phyloP scores from a whole-genome alignment of 1,140 invertebrate genomes.

The Drosophila pallidifrons region DNA sequence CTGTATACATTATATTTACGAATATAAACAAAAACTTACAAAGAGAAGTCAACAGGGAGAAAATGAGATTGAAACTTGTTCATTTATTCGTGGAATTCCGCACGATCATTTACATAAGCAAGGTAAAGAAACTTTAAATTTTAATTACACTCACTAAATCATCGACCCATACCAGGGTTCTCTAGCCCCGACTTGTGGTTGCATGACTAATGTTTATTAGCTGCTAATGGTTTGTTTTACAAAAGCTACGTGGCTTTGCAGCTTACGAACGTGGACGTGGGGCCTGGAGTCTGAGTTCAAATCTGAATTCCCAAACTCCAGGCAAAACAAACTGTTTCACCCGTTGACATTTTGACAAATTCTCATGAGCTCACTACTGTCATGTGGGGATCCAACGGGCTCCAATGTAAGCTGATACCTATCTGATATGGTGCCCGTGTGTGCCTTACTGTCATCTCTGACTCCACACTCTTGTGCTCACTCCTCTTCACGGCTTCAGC shows the following conservation, averaged over 20 bases:
- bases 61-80: constrained; percentile 62
- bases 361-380: constrained; percentile 72
- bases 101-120: constrained; percentile 76
- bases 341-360: constrained; percentile 85
- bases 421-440: constrained; percentile 60
- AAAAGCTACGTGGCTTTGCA: constrained; percentile 75
- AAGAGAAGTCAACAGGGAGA: constrained; percentile 8
- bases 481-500: not conserved
- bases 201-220: constrained; percentile 85
- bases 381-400: constrained; percentile 44
- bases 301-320: constrained; percentile 33
- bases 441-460: constrained; percentile 35
- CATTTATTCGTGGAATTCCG: constrained; percentile 78
- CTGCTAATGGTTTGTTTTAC: constrained; percentile 85
- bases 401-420: constrained; percentile 80
- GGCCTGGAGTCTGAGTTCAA: constrained; percentile 18
- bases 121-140: constrained; percentile 76
- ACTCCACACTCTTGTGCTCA: constrained; percentile 15
- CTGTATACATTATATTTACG: constrained; percentile 76
- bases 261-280: constrained; percentile 22
- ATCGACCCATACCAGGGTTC: constrained; percentile 53
- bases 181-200: constrained; percentile 55
- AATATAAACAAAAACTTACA: constrained; percentile 53
- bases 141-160: constrained; percentile 84
- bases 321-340: constrained; percentile 76